phyloP scores from a whole-genome alignment of 2,888 invertebrate species.

The Pollenia amentaria region DNA sequence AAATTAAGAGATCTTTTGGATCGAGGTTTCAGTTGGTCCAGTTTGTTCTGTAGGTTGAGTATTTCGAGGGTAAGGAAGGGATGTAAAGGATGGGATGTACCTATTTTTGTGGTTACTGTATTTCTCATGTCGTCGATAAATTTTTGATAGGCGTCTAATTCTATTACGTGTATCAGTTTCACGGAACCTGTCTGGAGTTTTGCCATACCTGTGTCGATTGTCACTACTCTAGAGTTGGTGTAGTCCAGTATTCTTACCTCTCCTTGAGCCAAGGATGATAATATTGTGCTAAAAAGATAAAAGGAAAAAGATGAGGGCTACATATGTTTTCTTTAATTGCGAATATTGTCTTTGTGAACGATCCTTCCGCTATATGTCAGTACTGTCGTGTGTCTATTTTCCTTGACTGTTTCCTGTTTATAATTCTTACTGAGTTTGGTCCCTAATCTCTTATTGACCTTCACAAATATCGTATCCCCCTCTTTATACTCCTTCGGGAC shows the following conservation, averaged over 20 bases:
- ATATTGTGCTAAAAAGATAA: conserved; percentile 14
- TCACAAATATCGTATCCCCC: neutral
- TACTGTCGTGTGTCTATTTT: neutral
- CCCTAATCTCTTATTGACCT: neutral
- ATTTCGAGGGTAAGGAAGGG: neutral
- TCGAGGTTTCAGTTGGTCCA: conserved; percentile 25
- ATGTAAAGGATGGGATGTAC: conserved; percentile 1
- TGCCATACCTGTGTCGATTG: no score
- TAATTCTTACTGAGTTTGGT: neutral
- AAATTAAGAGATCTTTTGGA: conserved; percentile 27
- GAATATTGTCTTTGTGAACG: neutral
- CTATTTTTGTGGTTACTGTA: neutral
- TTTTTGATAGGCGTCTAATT: neutral
- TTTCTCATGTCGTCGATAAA: neutral
- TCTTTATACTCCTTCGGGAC: neutral
- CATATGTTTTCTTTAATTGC: neutral
- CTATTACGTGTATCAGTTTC: conserved; percentile 33
- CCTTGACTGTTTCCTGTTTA: neutral
- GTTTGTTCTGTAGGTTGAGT: conserved; percentile 16
- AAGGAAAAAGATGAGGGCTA: no score
- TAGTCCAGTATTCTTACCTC: no score
- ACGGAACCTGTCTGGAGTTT: no score
- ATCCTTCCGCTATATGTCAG: neutral
- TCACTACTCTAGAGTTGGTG: no score
- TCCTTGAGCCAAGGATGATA: neutral